phyloP scores from a whole-genome alignment of 2,113 vertebrate species.

The Lampris megalopsis region DNA sequence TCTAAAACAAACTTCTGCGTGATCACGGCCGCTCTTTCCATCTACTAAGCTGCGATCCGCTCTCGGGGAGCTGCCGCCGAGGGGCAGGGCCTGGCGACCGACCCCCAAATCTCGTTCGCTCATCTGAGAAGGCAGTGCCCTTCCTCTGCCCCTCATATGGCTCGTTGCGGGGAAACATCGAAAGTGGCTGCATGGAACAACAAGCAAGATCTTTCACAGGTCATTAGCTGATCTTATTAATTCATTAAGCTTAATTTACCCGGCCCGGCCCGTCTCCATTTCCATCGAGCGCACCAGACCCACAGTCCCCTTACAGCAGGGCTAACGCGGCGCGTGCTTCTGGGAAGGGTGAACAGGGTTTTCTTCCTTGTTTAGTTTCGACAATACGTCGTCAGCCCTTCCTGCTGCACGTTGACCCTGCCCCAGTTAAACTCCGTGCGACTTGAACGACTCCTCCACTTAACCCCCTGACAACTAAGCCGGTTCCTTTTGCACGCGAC shows the following conservation, averaged over 20 bases:
- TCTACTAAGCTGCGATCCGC: constrained; percentile 18
- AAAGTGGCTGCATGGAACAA: constrained; percentile 41
- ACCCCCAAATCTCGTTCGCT: constrained; percentile 47
- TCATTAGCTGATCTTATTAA: constrained; percentile 71
- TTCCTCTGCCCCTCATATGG: constrained; percentile 53
- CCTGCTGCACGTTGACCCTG: not conserved
- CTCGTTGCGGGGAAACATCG: too few relatives aligned
- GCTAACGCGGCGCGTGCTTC: too few relatives aligned
- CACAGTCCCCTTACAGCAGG: not conserved
- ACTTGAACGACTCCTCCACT: constrained; percentile 11
- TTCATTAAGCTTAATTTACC: constrained; percentile 66
- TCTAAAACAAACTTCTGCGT: constrained; percentile 40
- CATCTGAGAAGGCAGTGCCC: constrained; percentile 35
- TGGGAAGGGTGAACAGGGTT: not conserved
- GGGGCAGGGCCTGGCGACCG: constrained; percentile 18
- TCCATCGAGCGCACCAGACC: constrained; percentile 48
- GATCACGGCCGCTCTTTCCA: constrained; percentile 13
- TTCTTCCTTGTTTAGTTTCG: constrained; percentile 25
- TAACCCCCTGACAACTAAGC: constrained; percentile 34
- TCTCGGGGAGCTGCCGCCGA: constrained; percentile 30
- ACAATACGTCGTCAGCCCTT: constrained; percentile 39
- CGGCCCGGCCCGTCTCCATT: constrained; percentile 31
- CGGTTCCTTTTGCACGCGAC: not conserved
- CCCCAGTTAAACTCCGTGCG: too few relatives aligned
- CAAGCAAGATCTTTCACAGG: constrained; percentile 56